phyloP scores from a whole-genome alignment of 2,113 vertebrate genomes.

The Scytalopus superciliaris region DNA sequence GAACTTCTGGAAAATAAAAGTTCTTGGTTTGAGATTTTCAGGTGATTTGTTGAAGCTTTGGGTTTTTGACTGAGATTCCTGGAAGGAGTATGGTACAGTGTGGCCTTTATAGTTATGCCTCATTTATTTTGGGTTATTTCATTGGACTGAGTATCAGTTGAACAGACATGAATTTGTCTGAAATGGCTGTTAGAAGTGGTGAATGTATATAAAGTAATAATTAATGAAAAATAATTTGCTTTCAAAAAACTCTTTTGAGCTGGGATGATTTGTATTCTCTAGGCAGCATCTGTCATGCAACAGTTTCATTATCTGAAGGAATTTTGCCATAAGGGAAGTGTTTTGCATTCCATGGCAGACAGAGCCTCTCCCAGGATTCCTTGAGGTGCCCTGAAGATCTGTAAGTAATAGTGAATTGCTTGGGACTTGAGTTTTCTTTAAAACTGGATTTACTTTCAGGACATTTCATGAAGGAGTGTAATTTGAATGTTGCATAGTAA shows the following conservation, averaged over 20 bases:
- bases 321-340: not conserved
- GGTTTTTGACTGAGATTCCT: not conserved
- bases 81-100: not conserved
- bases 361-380: not conserved
- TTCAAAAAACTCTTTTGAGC: not conserved
- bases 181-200: not conserved
- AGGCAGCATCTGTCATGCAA: not conserved
- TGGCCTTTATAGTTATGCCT: not conserved
- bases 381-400: not conserved
- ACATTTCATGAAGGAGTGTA: not conserved
- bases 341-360: slow-evolving; percentile 15
- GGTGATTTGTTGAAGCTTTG: not conserved
- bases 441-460: not conserved
- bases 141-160: not conserved
- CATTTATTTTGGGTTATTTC: not conserved
- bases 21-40: not conserved
- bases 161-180: not conserved
- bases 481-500: not conserved
- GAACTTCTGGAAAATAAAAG: not conserved
- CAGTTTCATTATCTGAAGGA: not conserved
- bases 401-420: not conserved
- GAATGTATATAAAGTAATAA: not conserved
- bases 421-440: not conserved
- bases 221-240: not conserved
- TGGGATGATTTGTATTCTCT: not conserved